Conservation (phyloP, 2,113 vertebrate genomes). For the Australoheros scitulus region DNA sequence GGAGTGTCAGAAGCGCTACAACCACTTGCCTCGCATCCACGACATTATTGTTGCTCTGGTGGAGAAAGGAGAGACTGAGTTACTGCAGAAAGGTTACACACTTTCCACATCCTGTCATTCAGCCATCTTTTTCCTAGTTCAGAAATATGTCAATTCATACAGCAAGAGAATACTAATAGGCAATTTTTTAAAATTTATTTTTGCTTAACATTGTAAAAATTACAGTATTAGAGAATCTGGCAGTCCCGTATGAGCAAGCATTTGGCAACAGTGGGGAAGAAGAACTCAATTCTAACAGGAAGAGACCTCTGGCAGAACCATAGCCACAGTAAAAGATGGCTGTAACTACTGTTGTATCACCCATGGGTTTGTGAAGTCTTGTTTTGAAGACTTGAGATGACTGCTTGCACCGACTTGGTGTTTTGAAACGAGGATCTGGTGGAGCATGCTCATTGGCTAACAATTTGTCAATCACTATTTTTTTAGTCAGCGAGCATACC, state of each 20-base stretch:
- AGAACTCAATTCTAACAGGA: neutral
- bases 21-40: constrained; percentile 83
- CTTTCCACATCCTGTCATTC: neutral
- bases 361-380: neutral
- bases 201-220: neutral
- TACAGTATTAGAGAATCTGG: neutral
- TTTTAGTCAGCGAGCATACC: neutral
- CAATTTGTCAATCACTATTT: no score
- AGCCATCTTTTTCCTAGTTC: neutral
- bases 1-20: constrained; percentile 84
- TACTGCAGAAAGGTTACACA: constrained; percentile 88
- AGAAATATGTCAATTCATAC: neutral
- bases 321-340: neutral
- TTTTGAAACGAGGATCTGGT: no score
- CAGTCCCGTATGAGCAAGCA: neutral
- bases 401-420: no score
- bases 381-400: neutral
- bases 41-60: constrained; percentile 86
- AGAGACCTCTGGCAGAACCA: neutral
- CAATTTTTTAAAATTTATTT: neutral
- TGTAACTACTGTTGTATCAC: neutral
- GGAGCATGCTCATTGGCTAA: no score
- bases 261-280: neutral
- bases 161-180: neutral
- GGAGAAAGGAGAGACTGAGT: constrained; percentile 88